These are phyloP conservation scores for Pachydiplax longipennis DNA, from an alignment of 2,888 invertebrate species.

Conservation along the genomic window DNA sequence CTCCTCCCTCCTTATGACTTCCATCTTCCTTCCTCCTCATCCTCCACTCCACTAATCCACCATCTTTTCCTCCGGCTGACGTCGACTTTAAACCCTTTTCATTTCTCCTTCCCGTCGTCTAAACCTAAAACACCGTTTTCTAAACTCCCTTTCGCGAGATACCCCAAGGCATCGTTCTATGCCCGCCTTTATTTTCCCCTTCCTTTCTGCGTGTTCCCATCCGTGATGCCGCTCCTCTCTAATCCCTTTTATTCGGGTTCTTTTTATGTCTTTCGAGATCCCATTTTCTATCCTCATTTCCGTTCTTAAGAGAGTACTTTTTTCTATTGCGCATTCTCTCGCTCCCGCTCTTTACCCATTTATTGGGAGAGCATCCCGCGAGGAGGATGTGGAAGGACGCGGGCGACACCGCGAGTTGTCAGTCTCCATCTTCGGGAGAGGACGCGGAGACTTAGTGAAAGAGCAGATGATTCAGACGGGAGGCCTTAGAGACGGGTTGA, in stretches of 20 bases:
- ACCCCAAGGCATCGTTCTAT: not conserved
- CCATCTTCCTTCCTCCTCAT: not conserved
- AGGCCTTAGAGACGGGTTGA: not conserved
- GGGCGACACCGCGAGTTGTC: not conserved
- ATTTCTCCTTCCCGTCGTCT: not conserved
- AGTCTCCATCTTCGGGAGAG: not conserved
- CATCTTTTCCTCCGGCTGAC: not conserved
- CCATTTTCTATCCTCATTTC: not conserved
- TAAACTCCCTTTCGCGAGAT: not conserved
- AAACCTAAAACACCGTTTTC: not conserved
- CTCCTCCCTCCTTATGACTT: not conserved
- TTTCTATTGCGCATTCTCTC: not conserved
- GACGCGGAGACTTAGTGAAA: not conserved
- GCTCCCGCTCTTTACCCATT: not conserved
- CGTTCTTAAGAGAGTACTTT: not conserved
- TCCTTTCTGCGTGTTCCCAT: not conserved
- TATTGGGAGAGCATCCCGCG: not conserved
- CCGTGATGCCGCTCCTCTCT: not conserved
- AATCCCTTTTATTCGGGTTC: not conserved
- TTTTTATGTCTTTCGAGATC: not conserved
- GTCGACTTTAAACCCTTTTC: conserved; percentile 1
- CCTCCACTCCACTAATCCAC: not conserved
- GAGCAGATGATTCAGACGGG: not conserved
- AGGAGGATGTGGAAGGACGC: not conserved
- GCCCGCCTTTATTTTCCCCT: not conserved